These are phyloP conservation scores for Eupithecia tripunctaria DNA, from an alignment of 2,888 invertebrate genomes.

Conservation along the genomic window DNA sequence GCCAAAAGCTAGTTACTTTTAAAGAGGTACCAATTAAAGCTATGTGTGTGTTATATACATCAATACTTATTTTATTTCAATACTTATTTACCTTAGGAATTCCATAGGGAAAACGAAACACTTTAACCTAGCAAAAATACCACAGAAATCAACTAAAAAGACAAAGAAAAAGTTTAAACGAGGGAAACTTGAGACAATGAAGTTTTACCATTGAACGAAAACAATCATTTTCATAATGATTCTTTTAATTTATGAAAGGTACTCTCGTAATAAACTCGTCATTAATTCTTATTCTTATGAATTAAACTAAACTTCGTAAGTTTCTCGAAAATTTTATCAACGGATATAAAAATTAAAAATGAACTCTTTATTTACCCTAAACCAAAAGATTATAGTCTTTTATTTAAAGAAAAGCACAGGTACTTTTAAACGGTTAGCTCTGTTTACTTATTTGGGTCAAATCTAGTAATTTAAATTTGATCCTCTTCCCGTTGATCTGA, in stretches of 20 bases:
- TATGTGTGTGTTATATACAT: too few species aligned
- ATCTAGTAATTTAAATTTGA: too few species aligned
- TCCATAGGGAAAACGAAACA: too few species aligned
- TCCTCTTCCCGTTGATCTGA: too few species aligned
- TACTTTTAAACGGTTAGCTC: too few species aligned
- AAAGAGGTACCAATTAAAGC: too few species aligned
- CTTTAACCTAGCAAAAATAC: background rate
- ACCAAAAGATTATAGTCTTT: too few species aligned
- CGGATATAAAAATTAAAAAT: background rate
- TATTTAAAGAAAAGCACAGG: too few species aligned
- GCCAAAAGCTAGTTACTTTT: too few species aligned
- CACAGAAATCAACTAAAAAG: background rate
- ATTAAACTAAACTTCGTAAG: background rate
- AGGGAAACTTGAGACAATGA: background rate
- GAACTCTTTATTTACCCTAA: background rate
- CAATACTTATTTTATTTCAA: too few species aligned
- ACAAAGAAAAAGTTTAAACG: background rate
- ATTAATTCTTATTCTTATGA: background rate
- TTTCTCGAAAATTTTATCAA: background rate
- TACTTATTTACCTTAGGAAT: too few species aligned
- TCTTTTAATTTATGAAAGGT: background rate
- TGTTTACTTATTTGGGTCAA: too few species aligned
- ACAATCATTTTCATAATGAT: background rate
- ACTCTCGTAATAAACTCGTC: background rate
- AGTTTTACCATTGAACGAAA: background rate